Conservation (phyloP, 2,797 vertebrate species). For the Dermochelys coriacea region DNA sequence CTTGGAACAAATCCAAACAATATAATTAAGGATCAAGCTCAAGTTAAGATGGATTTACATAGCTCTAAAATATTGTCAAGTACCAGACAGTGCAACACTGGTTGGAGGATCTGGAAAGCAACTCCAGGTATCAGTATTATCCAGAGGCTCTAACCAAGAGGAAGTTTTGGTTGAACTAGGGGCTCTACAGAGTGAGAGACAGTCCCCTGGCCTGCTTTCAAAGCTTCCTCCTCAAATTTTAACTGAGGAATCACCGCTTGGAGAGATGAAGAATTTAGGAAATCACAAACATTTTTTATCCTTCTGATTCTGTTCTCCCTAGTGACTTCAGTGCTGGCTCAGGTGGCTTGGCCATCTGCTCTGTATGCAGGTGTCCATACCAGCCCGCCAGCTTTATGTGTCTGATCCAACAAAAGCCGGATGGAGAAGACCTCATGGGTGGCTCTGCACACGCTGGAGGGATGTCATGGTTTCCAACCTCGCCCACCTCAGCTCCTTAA, state of each 20-base stretch:
- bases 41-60: constrained; percentile 22
- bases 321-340: not conserved
- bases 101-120: not conserved
- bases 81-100: not conserved
- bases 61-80: not conserved
- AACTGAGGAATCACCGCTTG: not conserved
- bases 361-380: not conserved
- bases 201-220: not conserved
- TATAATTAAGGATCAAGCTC: constrained; percentile 37
- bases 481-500: not conserved
- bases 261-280: constrained; percentile 37
- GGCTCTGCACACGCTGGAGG: not conserved
- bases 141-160: not conserved
- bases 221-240: not conserved
- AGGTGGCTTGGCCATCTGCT: not conserved
- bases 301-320: not conserved
- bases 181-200: not conserved
- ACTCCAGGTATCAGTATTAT: not conserved
- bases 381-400: not conserved
- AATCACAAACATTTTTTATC: constrained; percentile 18
- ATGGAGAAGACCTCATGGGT: not conserved
- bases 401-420: not conserved
- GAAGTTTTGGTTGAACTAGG: not conserved
- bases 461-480: not conserved
- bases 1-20: constrained; percentile 30